Conservation (phyloP, 2,113 vertebrate species). For the Paraplagusia blochii region DNA sequence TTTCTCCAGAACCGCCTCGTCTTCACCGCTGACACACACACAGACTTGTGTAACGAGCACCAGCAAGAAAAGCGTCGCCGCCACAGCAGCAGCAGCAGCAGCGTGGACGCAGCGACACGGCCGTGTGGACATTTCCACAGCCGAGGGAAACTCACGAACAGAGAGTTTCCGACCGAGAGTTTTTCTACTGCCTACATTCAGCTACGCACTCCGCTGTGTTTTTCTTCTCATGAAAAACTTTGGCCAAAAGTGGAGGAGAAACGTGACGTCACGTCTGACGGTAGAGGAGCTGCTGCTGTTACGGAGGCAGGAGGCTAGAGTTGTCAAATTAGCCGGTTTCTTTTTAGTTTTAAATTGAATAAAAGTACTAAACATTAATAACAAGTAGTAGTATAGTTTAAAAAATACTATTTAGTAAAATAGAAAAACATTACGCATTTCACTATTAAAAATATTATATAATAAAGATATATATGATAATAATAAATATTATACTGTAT, state of each 20-base stretch:
- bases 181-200: not conserved
- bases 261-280: conserved; percentile 73
- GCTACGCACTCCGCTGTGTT: not conserved
- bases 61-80: not conserved
- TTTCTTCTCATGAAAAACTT: conserved; percentile 49
- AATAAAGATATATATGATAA: no score
- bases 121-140: conserved; percentile 64
- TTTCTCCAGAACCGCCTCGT: conserved; percentile 61
- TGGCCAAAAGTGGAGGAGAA: conserved; percentile 36
- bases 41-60: conserved; percentile 48
- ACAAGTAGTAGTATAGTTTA: no score
- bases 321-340: no score
- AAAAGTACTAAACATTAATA: no score
- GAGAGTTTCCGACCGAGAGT: conserved; percentile 60
- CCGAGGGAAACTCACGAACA: conserved; percentile 24
- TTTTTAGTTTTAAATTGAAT: no score
- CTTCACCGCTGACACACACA: conserved; percentile 47
- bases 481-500: no score
- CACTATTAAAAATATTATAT: no score
- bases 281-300: conserved; percentile 33
- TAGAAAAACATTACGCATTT: no score
- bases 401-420: no score
- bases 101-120: conserved; percentile 21
- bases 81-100: conserved; percentile 2
- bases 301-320: conserved; percentile 9